Base-by-base conservation (phyloP, 2,797 vertebrate genomes). In the Neopelma chrysocephalum region DNA sequence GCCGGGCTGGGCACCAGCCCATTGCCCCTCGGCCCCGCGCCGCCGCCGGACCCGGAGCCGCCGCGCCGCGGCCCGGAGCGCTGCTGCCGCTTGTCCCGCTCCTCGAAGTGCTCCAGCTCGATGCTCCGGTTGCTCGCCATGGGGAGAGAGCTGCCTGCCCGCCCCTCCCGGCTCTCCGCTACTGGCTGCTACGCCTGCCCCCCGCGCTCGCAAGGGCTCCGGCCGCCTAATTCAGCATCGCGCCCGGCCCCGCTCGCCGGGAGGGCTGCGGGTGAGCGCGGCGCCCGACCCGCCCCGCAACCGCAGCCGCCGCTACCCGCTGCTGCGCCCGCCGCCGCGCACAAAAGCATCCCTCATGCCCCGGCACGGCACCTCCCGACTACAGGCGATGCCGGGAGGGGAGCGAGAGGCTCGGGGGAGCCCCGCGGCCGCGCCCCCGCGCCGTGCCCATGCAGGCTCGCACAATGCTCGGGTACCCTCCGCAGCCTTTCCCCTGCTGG, bases 41-140 rank as follows among this genome's bases (percentile, higher is more conserved):
- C 56, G n/a, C 87, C 98, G 65, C 98, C 98, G 31, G 96, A 89
- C 78, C 97, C 88, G 86, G 94, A 86, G 38, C 97, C 97, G 13
- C 97, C 96, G 54, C 97, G 94, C 76, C 98, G 96, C 65, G 98
- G 96, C 84, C 97, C 97, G 20, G 96, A 94, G 23, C 98, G 97
- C 91, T 98, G 98, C 45, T 98, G 98, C 72, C 98, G 98, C 97
- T 98, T 99, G 96, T 99, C 99, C 82, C 99, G 98, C 68, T 99
- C 99, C 92, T 99, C 99, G 57, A 99, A 99, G 96, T 99, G 99
- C 95, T 99, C 99, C 94, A 99, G 98, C 95, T 99, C 99, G 42
- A 99, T 98, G 90, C 98, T 99, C 96, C 99, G 98, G 75, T 78
- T 96, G 95, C 97, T 98, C 94, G 98, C 98, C 98, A 98, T 94